Percentiles rank a stretch among this genome's conserved stretches.
Evolutionary conservation across 2,888 invertebrate genomes (phyloP).

Genomic region (Mantis religiosa): DNA sequence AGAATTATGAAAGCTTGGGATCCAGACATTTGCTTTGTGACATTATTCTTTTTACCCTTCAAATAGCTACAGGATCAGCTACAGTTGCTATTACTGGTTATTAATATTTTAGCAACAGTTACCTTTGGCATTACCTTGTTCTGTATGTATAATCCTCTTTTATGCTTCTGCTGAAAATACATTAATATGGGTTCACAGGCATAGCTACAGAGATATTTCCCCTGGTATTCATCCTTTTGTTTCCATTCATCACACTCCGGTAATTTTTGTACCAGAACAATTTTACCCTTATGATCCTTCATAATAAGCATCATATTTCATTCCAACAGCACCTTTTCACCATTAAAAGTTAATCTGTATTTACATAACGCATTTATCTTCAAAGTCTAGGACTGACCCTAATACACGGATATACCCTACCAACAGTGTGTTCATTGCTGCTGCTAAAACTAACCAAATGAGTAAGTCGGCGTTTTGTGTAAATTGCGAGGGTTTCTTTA

Average conservation of each 20-base stretch:
- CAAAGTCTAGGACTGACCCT: not conserved
- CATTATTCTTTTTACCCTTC: not conserved
- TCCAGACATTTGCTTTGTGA: not conserved
- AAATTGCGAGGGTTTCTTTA: no score
- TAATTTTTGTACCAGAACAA: not conserved
- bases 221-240: not conserved
- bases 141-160: not conserved
- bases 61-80: not conserved
- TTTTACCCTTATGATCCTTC: not conserved
- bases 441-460: no score
- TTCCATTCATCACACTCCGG: not conserved
- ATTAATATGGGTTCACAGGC: not conserved
- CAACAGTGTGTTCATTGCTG: not conserved
- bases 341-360: not conserved
- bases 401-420: not conserved
- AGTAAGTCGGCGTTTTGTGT: no score
- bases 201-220: not conserved
- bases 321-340: not conserved
- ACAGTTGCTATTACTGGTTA: not conserved
- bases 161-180: not conserved
- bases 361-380: not conserved
- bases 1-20: no score
- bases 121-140: not conserved
- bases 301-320: not conserved
- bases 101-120: not conserved